Evolutionary conservation across 2,113 vertebrate genomes (phyloP), one percentile per base, ranked within the genome.

Genomic region (Dipodomys merriami): DNA sequence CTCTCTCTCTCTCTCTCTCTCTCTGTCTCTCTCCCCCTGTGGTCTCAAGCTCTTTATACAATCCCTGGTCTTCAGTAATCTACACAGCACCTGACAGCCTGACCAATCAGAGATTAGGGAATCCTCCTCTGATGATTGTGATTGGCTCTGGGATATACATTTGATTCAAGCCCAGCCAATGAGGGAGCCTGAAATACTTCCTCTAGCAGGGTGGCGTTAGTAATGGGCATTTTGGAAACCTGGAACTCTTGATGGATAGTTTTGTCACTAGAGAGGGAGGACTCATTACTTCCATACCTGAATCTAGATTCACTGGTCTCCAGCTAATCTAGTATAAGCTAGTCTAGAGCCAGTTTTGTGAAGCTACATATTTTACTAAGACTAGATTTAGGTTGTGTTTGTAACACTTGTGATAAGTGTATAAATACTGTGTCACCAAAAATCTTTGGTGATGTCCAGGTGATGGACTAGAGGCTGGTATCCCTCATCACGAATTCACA

Each of bases 251-350:
- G 20, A 67, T 5, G 73, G 15, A 0, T 5, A 2, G 7, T 62
- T 83, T 68, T 22, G 67, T 93, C 71, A 22, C 8, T 19, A 18
- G 29, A 1, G 49, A 25, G 39, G 53, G 39, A 44, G 39, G 8
- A 1, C 0, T 11, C 69, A 13, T 44, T 25, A 7, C 2, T 25
- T 35, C 4, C 22, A 15, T 10, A 7, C 44, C 82, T 25, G n/a
- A 71, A 29, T 65, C 27, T 33, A 39, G 53, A 46, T 22, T 44
- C 27, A 57, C 44, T 83, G 8, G 13, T 25, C 23, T 33, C 29
- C 7, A 57, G 30, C 53, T 35, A 33, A 30, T 60, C 15, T 46
- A 57, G 3, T 35, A 27, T 71, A 44, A 39, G 23, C 8, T 62
- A n/a, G 25, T 19, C 18, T 27, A 68, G 46, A 53, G 18, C 2